Conservation (phyloP, 2,888 invertebrate species). For the Pseudoips prasinana region DNA sequence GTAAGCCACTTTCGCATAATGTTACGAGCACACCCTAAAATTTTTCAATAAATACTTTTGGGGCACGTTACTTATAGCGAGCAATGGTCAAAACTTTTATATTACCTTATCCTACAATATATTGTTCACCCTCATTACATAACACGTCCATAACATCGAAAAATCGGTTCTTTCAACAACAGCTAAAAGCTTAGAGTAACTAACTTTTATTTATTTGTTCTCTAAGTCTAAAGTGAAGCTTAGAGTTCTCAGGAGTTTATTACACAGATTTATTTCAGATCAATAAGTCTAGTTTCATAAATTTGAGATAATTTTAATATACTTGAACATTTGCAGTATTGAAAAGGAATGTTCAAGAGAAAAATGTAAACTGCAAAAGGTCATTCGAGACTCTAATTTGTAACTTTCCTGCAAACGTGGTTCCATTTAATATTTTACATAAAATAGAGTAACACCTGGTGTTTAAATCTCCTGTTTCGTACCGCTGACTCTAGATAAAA, state of each 20-base stretch:
- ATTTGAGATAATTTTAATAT: conserved; percentile 33
- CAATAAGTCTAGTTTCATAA: conserved; percentile 23
- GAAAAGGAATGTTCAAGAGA: conserved; percentile 31
- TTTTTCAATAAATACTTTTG: conserved; percentile 1
- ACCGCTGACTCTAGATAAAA: conserved; percentile 43
- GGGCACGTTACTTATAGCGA: not conserved
- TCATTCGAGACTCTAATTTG: conserved; percentile 59
- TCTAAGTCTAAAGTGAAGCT: conserved; percentile 20
- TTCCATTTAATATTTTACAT: conserved; percentile 63
- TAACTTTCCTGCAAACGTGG: conserved; percentile 46
- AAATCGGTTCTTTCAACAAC: conserved; percentile 11
- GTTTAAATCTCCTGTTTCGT: conserved; percentile 54
- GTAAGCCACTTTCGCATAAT: too few relatives aligned
- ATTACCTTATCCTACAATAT: conserved; percentile 1
- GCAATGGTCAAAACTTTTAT: not conserved
- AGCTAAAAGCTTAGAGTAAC: conserved; percentile 12
- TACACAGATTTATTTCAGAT: conserved; percentile 20
- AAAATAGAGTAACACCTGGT: conserved; percentile 61
- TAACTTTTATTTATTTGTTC: conserved; percentile 28
- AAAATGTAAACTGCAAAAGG: conserved; percentile 46
- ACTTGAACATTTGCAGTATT: conserved; percentile 2
- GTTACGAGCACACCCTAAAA: too few relatives aligned
- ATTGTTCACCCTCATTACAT: conserved; percentile 5
- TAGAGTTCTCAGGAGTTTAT: conserved; percentile 12
- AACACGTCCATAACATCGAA: conserved; percentile 13